Evolutionary conservation across 2,113 vertebrate species (phyloP).

Genomic region (Vanacampus margaritifer): DNA sequence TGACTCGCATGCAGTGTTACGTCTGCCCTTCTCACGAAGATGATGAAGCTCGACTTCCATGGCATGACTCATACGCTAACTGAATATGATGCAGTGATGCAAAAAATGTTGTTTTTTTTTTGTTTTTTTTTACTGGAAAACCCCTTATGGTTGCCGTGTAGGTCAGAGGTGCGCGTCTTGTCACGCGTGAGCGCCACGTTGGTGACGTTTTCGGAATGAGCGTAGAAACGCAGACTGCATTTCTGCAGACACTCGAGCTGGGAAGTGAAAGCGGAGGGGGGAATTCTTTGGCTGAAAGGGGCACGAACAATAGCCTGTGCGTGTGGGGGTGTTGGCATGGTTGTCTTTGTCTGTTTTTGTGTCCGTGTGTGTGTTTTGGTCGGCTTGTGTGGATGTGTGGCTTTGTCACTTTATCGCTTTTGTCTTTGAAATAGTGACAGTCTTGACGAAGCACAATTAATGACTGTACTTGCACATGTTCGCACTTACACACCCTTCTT

Average conservation of each 20-base stretch:
- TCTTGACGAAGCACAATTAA: background rate
- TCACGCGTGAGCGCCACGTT: background rate
- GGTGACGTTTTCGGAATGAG: slow-evolving; percentile 17
- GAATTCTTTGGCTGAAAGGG: slow-evolving; percentile 58
- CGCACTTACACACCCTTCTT: background rate
- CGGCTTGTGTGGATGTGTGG: background rate
- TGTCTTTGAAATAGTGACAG: no score
- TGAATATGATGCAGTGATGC: background rate
- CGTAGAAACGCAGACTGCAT: background rate
- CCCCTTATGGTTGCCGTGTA: background rate
- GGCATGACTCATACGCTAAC: slow-evolving; percentile 38
- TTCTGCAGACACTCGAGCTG: background rate
- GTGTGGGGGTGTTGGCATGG: background rate
- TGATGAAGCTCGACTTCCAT: background rate
- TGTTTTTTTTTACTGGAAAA: slow-evolving; percentile 38
- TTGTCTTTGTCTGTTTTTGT: background rate
- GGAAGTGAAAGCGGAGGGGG: slow-evolving; percentile 63
- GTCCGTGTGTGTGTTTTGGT: no score
- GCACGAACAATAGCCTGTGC: background rate
- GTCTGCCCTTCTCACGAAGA: background rate
- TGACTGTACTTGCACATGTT: background rate
- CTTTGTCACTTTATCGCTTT: no score
- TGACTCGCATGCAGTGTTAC: background rate
- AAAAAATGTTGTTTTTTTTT: background rate
- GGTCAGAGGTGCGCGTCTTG: background rate